Base-by-base conservation (phyloP, 2,888 invertebrate species). In the Hirtodrosophila histrioides region DNA sequence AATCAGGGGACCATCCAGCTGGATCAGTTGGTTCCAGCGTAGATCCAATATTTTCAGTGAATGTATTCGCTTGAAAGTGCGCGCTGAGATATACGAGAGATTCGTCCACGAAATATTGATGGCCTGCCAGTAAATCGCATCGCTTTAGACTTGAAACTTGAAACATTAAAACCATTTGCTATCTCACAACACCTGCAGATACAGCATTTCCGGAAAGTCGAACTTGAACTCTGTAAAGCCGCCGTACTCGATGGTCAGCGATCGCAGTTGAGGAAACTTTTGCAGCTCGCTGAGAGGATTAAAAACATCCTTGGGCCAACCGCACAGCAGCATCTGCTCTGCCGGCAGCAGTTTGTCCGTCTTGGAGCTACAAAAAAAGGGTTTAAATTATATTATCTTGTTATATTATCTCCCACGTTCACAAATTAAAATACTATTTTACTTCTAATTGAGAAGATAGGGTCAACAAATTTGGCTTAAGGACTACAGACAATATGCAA, bases 101-200 rank as follows among this genome's bases (percentile, higher is more conserved):
- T 90, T 89, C n/a, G 92, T 92, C 88, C 89, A 90, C 1, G 92
- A 91, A 27, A 92, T 92, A 63, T 92, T 92, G 1, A 92, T 91
- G 6, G 79, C 84, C 89, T 91, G 58, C 9, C 61, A 69, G 7
- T n/a, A 9, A 23, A n/a, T 6, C 10, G 3, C 17, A 44, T 5
- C 2, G 41, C 7, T 12, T 8, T 3, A 17, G 10, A 8, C 0
- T 24, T 9, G 9, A 29, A 8, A 12, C 17, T 17, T 17, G 17
- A 17, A 17, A 17, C 17, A 17, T 29, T 0, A 2, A 24, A 4
- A 4, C 10, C 27, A 8, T 10, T 10, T 9, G 0, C 5, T 3
- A n/a, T 35, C 1, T 9, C 29, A 9, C 0, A 4, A 6, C 65
- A 89, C 90, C 81, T 89, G 87, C 37, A 91, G 76, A 67, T 89